Conservation (phyloP, 1,140 invertebrate species). For the Pogonus chalceus region DNA sequence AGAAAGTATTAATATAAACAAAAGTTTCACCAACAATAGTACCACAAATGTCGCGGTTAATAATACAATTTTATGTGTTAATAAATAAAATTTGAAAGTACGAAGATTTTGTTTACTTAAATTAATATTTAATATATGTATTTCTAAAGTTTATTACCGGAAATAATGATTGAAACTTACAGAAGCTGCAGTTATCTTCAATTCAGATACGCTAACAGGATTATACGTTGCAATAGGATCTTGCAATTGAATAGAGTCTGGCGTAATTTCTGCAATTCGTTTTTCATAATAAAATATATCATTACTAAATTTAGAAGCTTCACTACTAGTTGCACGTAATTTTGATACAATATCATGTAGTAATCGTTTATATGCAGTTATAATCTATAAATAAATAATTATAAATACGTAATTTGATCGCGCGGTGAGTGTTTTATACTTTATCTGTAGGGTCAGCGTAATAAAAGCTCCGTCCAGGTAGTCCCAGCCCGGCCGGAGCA, state of each 20-base stretch:
- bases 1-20: slow-evolving; percentile 15
- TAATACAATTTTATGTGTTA: not conserved
- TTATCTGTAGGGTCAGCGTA: slow-evolving; percentile 34
- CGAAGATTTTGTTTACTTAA: slow-evolving; percentile 1
- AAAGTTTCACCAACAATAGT: not conserved
- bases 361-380: slow-evolving; percentile 44
- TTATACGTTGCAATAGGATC: slow-evolving; percentile 34
- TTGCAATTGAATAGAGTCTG: slow-evolving; percentile 26
- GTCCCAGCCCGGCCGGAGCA: slow-evolving; percentile 40
- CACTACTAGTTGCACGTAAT: slow-evolving; percentile 39
- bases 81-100: not conserved
- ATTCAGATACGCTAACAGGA: slow-evolving; percentile 34
- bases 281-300: slow-evolving; percentile 51
- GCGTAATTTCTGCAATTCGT: slow-evolving; percentile 46
- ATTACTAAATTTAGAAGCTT: slow-evolving; percentile 42
- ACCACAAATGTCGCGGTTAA: not conserved
- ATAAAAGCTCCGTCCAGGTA: slow-evolving; percentile 44
- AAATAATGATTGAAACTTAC: slow-evolving; percentile 28
- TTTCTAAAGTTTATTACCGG: slow-evolving; percentile 5
- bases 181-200: slow-evolving; percentile 35
- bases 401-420: slow-evolving; percentile 6
- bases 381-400: slow-evolving; percentile 30
- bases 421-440: slow-evolving; percentile 12
- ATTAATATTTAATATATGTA: slow-evolving; percentile 11
- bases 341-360: slow-evolving; percentile 43